Evolutionary conservation across 1,140 invertebrate species (phyloP), one percentile per base, ranked within the genome.

Genomic region (Drosophila repletoides): DNA sequence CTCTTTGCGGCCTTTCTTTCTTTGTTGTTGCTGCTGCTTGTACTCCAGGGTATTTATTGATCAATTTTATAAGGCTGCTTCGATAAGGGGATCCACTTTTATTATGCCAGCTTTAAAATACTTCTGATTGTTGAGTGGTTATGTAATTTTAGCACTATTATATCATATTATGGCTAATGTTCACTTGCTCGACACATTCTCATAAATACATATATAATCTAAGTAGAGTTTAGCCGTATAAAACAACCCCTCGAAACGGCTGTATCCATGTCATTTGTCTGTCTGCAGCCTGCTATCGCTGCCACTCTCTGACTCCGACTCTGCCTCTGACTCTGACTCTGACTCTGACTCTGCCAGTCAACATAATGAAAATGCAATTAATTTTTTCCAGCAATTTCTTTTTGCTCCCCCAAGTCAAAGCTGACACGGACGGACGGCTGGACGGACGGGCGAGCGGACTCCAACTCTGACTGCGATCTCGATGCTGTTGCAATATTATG

Each of bases 311-410:
- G 19, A 19, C 5, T 15, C 26, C 12, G n/a, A 15, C 40, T 58
- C 64, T 61, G 40, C 41, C n/a, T 48, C 28, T 33, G 22, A 22
- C 28, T 41, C 17, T 36, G 10, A 55, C 45, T 73, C 61, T 64
- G 64, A 60, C n/a, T 48, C 73, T 71, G 65, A 64, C 65, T 63
- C 66, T 64, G 67, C 64, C 76, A 76, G 83, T 81, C 87, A 86
- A 88, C 88, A 89, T 89, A 89, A 89, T 89, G 88, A 89, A 89
- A 89, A 89, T 89, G 88, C 88, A 89, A 89, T 89, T 89, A 89
- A 89, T 89, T 88, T 88, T 84, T 88, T 88, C 86, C 80, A 86
- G 73, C 80, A 74, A 84, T 88, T 89, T 89, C 72, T 81, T 89
- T 75, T 48, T 36, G 72, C 49, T 60, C 51, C 28, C 52, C 76